phyloP scores from a whole-genome alignment of 2,797 vertebrate species.

The Danio aesculapii region DNA sequence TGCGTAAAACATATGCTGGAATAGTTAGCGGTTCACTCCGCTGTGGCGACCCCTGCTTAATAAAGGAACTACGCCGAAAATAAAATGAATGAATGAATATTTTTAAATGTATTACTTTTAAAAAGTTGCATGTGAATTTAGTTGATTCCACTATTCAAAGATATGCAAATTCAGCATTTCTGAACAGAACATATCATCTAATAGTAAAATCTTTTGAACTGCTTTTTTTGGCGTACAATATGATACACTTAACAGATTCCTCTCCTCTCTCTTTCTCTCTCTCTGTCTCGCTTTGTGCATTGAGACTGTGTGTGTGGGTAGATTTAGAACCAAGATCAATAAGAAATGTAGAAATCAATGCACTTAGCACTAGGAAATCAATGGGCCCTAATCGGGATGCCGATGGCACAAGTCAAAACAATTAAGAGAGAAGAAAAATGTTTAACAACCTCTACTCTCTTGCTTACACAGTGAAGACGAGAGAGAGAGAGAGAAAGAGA shows the following conservation, averaged over 20 bases:
- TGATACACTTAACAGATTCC: slow-evolving; percentile 54
- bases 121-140: neutral
- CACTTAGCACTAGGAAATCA: slow-evolving; percentile 95
- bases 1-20: too few relatives aligned
- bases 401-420: slow-evolving; percentile 98
- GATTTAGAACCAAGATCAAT: slow-evolving; percentile 97
- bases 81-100: neutral
- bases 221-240: slow-evolving; percentile 30
- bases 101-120: neutral
- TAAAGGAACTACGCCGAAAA: too few relatives aligned
- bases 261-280: slow-evolving; percentile 42
- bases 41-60: too few relatives aligned
- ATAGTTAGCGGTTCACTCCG: too few relatives aligned
- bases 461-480: slow-evolving; percentile 77
- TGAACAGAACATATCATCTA: neutral
- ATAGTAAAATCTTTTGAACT: neutral
- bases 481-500: slow-evolving; percentile 40
- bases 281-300: slow-evolving; percentile 59
- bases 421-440: slow-evolving; percentile 96
- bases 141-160: neutral
- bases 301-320: slow-evolving; percentile 80
- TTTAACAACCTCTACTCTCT: slow-evolving; percentile 84
- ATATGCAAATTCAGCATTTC: neutral
- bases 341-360: slow-evolving; percentile 99
- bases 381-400: slow-evolving; percentile 97